Evolutionary conservation across 2,888 invertebrate genomes (phyloP).

Genomic region (Octonoba sinensis): DNA sequence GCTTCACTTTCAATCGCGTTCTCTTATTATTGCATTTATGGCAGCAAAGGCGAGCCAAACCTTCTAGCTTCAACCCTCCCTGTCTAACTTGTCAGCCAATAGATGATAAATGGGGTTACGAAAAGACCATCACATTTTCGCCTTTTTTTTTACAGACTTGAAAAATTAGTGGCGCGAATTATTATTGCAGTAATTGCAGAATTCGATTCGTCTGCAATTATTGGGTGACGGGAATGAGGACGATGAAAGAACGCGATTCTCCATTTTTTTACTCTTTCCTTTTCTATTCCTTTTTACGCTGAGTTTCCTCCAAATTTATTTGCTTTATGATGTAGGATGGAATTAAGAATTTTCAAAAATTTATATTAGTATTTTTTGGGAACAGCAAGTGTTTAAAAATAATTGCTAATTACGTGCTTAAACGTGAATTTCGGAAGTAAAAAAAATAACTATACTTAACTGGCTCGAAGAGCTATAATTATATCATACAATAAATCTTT

Average conservation of each 20-base stretch:
- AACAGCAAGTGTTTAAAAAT: no score
- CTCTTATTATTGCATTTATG: background rate
- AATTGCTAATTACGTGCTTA: no score
- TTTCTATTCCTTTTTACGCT: background rate
- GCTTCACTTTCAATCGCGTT: background rate
- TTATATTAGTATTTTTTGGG: no score
- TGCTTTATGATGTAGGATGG: no score
- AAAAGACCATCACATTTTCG: conserved; percentile 7
- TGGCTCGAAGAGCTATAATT: no score
- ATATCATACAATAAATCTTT: no score
- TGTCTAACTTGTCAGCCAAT: conserved; percentile 3
- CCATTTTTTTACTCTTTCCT: background rate
- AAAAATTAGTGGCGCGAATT: conserved; percentile 25
- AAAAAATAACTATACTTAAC: no score
- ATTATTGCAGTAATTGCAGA: conserved; percentile 49
- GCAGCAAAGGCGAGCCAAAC: background rate
- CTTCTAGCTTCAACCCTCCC: background rate
- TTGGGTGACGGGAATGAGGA: conserved; percentile 11
- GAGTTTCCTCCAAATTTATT: no score
- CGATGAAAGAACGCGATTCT: background rate
- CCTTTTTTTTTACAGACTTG: background rate
- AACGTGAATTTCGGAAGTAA: no score
- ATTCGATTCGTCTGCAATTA: conserved; percentile 47
- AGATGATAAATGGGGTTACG: conserved; percentile 16
- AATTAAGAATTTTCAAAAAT: no score